A percentile compares a stretch with the other conserved stretches of the same genome.
Evolutionary conservation across 2,888 invertebrate genomes (phyloP).

Genomic region (Oxyscelio sp.): DNA sequence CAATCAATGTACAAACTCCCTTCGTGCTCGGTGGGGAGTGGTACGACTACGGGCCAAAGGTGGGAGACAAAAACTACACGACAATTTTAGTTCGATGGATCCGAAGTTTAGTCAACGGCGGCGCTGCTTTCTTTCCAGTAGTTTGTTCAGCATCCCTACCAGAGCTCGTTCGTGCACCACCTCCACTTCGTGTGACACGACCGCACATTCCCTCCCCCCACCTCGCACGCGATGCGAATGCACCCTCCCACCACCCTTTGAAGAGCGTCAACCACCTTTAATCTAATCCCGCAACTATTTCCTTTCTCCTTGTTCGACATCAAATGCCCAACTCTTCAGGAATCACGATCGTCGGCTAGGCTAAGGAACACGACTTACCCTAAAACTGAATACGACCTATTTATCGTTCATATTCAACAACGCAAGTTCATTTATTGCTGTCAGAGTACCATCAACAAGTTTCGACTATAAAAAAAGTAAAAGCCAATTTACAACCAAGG

Average conservation of each 20-base stretch:
- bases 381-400: no score
- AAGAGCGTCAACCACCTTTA: constrained; percentile 76
- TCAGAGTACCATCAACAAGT: neutral
- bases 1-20: constrained; percentile 76
- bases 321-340: constrained; percentile 47
- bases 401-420: neutral
- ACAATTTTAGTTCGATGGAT: constrained; percentile 88
- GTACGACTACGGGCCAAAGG: constrained; percentile 45
- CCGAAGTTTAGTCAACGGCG: constrained; percentile 87
- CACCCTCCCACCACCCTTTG: constrained; percentile 87
- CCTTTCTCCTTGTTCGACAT: constrained; percentile 56
- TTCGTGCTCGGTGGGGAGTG: constrained; percentile 72
- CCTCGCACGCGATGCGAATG: constrained; percentile 86
- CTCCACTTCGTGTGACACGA: constrained; percentile 88
- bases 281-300: constrained; percentile 80
- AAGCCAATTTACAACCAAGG: no score
- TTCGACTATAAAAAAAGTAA: neutral
- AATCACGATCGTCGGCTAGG: constrained; percentile 31
- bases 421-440: neutral
- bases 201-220: constrained; percentile 87
- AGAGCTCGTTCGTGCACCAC: constrained; percentile 83
- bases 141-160: constrained; percentile 85
- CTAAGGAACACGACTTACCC: constrained; percentile 26
- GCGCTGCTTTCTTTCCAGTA: constrained; percentile 88
- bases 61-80: constrained; percentile 86